Evolutionary conservation across 2,113 vertebrate species (phyloP), one percentile per base, ranked within the genome.

Genomic region (Megaptera novaeangliae): DNA sequence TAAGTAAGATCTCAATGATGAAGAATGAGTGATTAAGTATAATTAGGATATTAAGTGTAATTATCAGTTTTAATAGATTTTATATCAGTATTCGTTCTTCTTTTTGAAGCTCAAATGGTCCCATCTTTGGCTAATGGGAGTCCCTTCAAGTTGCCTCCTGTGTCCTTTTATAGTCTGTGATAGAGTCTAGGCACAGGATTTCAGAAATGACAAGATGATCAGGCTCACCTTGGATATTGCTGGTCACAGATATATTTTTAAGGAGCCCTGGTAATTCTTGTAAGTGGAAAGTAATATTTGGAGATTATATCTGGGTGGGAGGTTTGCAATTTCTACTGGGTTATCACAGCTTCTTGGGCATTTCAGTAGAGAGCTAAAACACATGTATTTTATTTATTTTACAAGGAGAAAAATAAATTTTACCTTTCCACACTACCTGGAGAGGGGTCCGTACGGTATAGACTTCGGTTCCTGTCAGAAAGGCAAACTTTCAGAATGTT

Each of bases 21-120:
- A 91, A 82, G 46, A 95, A 74, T 80, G 34, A 81, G 10, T 13
- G 3, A 49, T 72, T 96, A 91, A 95, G 13, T n/a, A 80, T 94
- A 96, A 80, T 59, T 92, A 52, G 74, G 27, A 77, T 91, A 78
- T 34, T 91, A 66, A 68, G 14, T 61, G 13, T 41, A 72, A 52
- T 71, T 69, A 89, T 59, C 49, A 59, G 39, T 85, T 92, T 94
- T 94, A 85, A 95, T 36, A 92, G 27, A 88, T 80, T 64, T 41
- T 13, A 39, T 80, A 41, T 11, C 36, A 96, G 23, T 78, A 59
- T 27, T 91, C 41, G 31, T 46, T 82, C 31, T 74, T 78, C 41
- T 41, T 88, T 88, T 52, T 31, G 13, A 94, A 72, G 27, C 17
- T 74, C 52, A 94, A 63, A 31, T 88, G 64, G 52, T 92, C 17